Evolutionary conservation across 2,888 invertebrate genomes (phyloP).

Genomic region (Drosophila leonis): DNA sequence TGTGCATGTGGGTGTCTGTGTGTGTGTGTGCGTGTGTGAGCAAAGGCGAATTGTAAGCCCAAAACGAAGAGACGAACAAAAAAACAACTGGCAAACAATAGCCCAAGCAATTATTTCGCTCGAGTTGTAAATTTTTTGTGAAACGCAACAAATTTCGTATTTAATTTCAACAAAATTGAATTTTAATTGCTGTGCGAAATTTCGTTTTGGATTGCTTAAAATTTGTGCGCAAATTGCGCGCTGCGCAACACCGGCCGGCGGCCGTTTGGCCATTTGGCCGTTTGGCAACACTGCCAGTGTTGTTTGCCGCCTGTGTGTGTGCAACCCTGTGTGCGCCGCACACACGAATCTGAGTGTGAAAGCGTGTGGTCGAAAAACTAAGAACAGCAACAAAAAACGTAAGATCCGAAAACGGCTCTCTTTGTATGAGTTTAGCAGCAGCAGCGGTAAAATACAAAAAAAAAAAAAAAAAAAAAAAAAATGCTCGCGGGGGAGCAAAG

Average conservation of each 20-base stretch:
- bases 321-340: slow-evolving; percentile 60
- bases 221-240: slow-evolving; percentile 46
- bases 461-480: slow-evolving; percentile 48
- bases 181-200: slow-evolving; percentile 7
- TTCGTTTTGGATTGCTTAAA: slow-evolving; percentile 39
- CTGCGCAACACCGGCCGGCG: slow-evolving; percentile 60
- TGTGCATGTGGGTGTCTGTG: slow-evolving; percentile 12
- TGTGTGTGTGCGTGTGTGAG: slow-evolving; percentile 28
- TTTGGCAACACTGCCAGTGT: slow-evolving; percentile 54
- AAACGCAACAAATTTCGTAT: not conserved
- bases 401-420: slow-evolving; percentile 61
- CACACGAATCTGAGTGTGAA: slow-evolving; percentile 63
- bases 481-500: slow-evolving; percentile 63
- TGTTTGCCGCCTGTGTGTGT: slow-evolving; percentile 29
- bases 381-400: slow-evolving; percentile 68
- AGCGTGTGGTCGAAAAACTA: slow-evolving; percentile 65
- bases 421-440: slow-evolving; percentile 53
- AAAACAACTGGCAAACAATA: slow-evolving; percentile 30
- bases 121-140: not conserved
- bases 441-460: slow-evolving; percentile 60
- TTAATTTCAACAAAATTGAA: not conserved
- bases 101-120: not conserved
- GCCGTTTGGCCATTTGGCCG: slow-evolving; percentile 36
- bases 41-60: slow-evolving; percentile 43
- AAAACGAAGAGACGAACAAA: slow-evolving; percentile 26